phyloP scores from a whole-genome alignment of 2,113 vertebrate species.

The Thermophis baileyi region DNA sequence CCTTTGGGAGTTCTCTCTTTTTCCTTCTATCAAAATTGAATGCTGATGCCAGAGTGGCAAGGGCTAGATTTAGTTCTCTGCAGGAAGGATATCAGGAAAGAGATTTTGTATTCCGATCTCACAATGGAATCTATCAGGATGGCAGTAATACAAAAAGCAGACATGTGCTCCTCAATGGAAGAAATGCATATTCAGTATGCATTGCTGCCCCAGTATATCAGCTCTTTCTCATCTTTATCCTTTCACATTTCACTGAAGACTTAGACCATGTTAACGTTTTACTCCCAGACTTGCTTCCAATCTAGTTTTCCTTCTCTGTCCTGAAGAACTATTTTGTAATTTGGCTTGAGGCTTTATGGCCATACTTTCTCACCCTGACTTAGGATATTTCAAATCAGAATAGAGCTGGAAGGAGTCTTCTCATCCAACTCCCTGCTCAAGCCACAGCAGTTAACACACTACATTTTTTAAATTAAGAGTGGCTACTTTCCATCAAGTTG shows the following conservation, averaged over 20 bases:
- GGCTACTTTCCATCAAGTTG: background rate
- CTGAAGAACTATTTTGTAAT: background rate
- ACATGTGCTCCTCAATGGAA: background rate
- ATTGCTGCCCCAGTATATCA: background rate
- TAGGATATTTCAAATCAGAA: background rate
- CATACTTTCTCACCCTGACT: background rate
- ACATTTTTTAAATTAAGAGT: background rate
- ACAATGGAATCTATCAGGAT: background rate
- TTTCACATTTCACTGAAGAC: background rate
- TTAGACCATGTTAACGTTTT: background rate
- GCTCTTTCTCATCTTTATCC: background rate
- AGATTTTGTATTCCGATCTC: background rate
- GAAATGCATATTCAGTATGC: background rate
- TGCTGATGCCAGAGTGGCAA: background rate
- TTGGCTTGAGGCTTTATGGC: background rate
- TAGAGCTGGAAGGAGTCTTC: no score
- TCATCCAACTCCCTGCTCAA: no score
- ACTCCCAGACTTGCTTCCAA: background rate
- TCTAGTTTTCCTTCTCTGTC: background rate
- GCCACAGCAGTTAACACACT: background rate
- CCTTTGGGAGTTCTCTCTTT: background rate
- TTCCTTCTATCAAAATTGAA: background rate
- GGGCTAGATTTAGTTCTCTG: background rate
- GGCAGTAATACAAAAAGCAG: background rate
- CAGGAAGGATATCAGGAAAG: background rate